Conservation (phyloP, 2,113 vertebrate genomes). For the Dasyurus viverrinus region DNA sequence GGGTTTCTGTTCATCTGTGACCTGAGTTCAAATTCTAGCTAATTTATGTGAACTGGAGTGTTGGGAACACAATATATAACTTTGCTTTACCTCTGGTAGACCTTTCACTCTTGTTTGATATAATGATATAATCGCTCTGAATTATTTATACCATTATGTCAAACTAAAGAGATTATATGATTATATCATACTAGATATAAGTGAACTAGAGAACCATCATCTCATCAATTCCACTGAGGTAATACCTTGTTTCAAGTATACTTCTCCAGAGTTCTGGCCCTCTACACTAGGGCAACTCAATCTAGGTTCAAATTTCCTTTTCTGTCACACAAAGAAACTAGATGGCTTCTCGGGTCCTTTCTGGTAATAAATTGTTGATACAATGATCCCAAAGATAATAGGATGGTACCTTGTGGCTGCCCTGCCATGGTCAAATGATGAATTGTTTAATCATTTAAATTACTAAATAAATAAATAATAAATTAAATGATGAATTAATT, state of each 20-base stretch:
- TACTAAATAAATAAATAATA: too few relatives aligned
- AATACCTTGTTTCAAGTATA: too few relatives aligned
- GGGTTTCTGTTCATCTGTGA: not conserved
- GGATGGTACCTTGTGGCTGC: not conserved
- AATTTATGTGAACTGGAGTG: not conserved
- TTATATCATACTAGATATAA: too few relatives aligned
- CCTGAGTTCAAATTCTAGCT: not conserved
- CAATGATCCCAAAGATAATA: not conserved
- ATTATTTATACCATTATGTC: too few relatives aligned
- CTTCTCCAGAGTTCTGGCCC: too few relatives aligned
- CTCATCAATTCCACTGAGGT: too few relatives aligned
- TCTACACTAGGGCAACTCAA: not conserved
- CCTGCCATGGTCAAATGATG: not conserved
- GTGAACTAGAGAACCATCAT: too few relatives aligned
- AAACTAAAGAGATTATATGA: too few relatives aligned
- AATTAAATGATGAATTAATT: not conserved
- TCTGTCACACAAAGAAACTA: not conserved
- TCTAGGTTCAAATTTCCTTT: not conserved
- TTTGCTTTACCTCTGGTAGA: too few relatives aligned
- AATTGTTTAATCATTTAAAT: not conserved
- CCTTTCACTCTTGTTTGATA: too few relatives aligned
- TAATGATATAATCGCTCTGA: too few relatives aligned
- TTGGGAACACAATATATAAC: too few relatives aligned
- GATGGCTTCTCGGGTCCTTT: not conserved
- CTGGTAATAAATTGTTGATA: not conserved